Evolutionary conservation across 2,113 vertebrate species (phyloP).

Genomic region (Etia nguti): DNA sequence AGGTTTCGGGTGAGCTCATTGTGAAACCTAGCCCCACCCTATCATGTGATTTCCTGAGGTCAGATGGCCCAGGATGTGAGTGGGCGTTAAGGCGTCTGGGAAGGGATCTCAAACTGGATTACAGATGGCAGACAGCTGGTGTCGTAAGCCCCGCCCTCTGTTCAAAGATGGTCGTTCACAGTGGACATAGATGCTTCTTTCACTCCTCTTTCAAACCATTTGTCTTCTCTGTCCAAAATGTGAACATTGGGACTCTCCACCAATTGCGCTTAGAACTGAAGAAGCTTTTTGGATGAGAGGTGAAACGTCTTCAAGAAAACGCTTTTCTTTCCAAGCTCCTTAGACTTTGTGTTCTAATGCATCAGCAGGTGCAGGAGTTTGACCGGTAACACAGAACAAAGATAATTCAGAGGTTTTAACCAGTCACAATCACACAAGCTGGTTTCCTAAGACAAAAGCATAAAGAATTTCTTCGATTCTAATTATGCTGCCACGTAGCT

Average conservation of each 20-base stretch:
- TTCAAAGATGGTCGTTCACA: fast-evolving
- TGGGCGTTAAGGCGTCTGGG: background rate
- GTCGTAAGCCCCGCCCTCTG: background rate
- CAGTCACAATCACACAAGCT: background rate
- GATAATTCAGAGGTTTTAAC: background rate
- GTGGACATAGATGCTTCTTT: background rate
- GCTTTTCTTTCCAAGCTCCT: background rate
- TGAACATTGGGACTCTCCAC: background rate
- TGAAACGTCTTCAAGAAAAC: background rate
- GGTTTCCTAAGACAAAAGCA: background rate
- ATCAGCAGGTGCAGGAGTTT: background rate
- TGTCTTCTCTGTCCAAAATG: fast-evolving
- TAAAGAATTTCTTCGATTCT: background rate
- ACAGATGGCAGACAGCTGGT: background rate
- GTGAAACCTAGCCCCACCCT: fast-evolving
- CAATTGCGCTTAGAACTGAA: background rate
- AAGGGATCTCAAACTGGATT: background rate
- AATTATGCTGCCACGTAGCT: background rate
- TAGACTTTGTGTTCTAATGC: background rate
- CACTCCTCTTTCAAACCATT: background rate
- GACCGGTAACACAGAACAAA: too few species aligned
- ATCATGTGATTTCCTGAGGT: background rate
- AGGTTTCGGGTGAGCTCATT: background rate
- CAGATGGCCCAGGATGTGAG: background rate
- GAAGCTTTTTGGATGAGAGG: background rate